These are phyloP conservation scores for Drosophila quinaria DNA, from an alignment of 2,888 invertebrate genomes.

Conservation along the genomic window DNA sequence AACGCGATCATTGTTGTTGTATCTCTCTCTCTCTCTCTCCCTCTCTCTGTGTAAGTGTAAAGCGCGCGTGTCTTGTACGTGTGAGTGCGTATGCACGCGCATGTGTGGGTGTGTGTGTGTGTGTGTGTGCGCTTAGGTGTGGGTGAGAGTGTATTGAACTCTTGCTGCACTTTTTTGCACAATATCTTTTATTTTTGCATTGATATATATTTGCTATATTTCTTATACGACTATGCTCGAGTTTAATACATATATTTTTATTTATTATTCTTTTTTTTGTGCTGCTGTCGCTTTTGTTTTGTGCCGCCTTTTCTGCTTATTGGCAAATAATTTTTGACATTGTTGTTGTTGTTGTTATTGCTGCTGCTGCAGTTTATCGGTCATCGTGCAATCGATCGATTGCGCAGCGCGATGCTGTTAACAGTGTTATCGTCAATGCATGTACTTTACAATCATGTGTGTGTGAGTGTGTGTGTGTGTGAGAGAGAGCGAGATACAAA, in stretches of 20 bases:
- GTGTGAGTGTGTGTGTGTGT: neutral
- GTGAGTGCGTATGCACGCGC: slow-evolving; percentile 33
- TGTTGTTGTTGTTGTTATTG: slow-evolving; percentile 9
- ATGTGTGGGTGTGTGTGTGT: slow-evolving; percentile 6
- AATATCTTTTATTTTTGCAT: slow-evolving; percentile 68
- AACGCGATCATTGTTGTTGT: slow-evolving; percentile 35
- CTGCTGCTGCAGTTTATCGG: slow-evolving; percentile 45
- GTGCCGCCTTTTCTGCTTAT: slow-evolving; percentile 36
- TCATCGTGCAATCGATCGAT: slow-evolving; percentile 45
- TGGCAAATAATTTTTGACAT: slow-evolving; percentile 26
- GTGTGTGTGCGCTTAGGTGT: slow-evolving; percentile 20
- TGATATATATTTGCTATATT: slow-evolving; percentile 26
- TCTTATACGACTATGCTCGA: slow-evolving; percentile 45
- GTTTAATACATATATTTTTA: slow-evolving; percentile 25
- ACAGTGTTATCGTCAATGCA: neutral
- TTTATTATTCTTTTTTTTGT: neutral
- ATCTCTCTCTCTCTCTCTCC: slow-evolving; percentile 2
- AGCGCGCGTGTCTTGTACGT: slow-evolving; percentile 46
- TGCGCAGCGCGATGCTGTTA: slow-evolving; percentile 7
- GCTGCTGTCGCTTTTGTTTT: slow-evolving; percentile 47
- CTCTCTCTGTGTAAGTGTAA: slow-evolving; percentile 1
- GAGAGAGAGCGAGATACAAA: neutral
- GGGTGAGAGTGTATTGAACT: slow-evolving; percentile 74
- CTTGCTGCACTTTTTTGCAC: slow-evolving; percentile 77
- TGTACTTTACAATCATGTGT: neutral